Base-by-base conservation (phyloP, 2,888 invertebrate genomes). In the Phortica okadai region DNA sequence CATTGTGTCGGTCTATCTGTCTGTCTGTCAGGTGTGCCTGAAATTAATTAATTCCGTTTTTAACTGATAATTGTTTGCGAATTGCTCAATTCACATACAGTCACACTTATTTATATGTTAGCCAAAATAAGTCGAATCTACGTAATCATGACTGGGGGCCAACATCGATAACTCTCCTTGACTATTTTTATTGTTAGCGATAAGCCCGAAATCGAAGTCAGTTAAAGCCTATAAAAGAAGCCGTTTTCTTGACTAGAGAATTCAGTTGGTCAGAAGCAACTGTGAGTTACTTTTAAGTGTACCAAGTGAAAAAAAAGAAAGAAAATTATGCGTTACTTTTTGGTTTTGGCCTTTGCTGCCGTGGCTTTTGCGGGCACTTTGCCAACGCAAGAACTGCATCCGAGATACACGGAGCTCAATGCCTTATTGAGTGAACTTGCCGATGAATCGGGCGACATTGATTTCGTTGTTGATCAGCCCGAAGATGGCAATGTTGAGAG, bases 321-420 rank as follows among this genome's bases (percentile, higher is more conserved):
- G 76, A 75, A 78, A 82, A 81, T 74, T 42, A 89, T 89, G 89
- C 87, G 86, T 78, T 84, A 87, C 80, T 82, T 90, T 70, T 54
- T 90, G 62, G 83, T 89, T 77, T 81, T 90, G 83, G 85, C 88
- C 79, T 82, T 86, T 59, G 78, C 77, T 74, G 82, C 85, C 5
- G 82, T 88, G 76, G 88, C 84, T 33, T 79, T 84, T 6, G 89
- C 87, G 45, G 83, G 83, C 80, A 78, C 82, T 2, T 41, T 84
- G 77, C 79, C 77, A 69, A 77, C 33, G 58, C 45, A n/a, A 42
- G 6, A 67, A 75, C 50, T 45, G 5, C 25, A 6, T 64, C 72
- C 11, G 69, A 76, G 14, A 74, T 83, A 42, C 74, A 21, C 62
- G 42, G 77, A 85, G 78, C 83, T 86, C 6, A 33, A 33, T 25